Evolutionary conservation across 2,888 invertebrate genomes (phyloP).

Genomic region (Elmis aenea): DNA sequence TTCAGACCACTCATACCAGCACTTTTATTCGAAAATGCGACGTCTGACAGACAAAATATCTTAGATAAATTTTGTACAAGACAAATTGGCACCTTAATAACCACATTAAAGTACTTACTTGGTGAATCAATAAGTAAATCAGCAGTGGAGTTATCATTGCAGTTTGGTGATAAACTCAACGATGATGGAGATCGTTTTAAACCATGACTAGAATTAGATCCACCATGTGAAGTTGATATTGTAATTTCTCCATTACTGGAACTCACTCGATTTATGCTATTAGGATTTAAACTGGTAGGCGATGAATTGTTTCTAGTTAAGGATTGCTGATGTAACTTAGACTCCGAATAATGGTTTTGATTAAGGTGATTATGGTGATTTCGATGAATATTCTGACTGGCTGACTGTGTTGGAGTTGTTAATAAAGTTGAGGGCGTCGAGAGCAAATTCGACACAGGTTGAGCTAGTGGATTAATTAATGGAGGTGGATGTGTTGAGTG

Average conservation of each 20-base stretch:
- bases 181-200: slow-evolving; percentile 62
- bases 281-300: slow-evolving; percentile 47
- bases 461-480: slow-evolving; percentile 23
- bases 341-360: slow-evolving; percentile 37
- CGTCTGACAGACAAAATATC: too few relatives aligned
- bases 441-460: slow-evolving; percentile 33
- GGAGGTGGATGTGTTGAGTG: slow-evolving; percentile 28
- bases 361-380: slow-evolving; percentile 38
- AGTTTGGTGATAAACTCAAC: slow-evolving; percentile 51
- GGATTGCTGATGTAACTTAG: slow-evolving; percentile 34
- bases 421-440: slow-evolving; percentile 29
- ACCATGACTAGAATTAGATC: slow-evolving; percentile 47
- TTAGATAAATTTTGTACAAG: too few relatives aligned
- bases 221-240: slow-evolving; percentile 71
- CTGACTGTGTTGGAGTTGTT: slow-evolving; percentile 21
- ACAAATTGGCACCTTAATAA: too few relatives aligned
- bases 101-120: slow-evolving; percentile 60
- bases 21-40: too few relatives aligned
- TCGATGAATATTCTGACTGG: slow-evolving; percentile 15
- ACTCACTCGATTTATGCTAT: slow-evolving; percentile 65
- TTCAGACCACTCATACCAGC: too few relatives aligned
- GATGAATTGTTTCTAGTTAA: slow-evolving; percentile 35
- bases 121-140: slow-evolving; percentile 79
- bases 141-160: slow-evolving; percentile 58
- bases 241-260: slow-evolving; percentile 78